A percentile compares a stretch with the other conserved stretches of the same genome.
These are phyloP conservation scores for Dicaeum eximium DNA, from an alignment of 2,113 vertebrate species.

Conservation along the genomic window DNA sequence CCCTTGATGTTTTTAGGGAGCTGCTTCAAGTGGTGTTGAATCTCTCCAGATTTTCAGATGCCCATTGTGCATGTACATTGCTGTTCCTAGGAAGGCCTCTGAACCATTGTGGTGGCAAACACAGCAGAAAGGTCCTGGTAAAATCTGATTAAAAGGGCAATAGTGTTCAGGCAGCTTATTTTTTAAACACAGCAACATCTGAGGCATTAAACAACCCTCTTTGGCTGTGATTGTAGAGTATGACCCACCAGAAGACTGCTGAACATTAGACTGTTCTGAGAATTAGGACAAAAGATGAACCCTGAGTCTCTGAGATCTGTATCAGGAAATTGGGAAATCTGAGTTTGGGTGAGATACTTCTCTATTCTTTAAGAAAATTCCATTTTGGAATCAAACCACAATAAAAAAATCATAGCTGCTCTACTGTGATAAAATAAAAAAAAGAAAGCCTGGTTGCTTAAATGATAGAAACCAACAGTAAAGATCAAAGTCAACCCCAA, in stretches of 20 bases:
- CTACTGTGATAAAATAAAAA: background rate
- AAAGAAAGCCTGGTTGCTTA: background rate
- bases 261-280: background rate
- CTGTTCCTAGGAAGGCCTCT: background rate
- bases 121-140: background rate
- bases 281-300: background rate
- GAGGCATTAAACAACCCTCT: background rate
- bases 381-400: background rate
- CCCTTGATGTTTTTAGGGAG: background rate
- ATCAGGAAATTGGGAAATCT: background rate
- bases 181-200: background rate
- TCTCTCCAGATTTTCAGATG: background rate
- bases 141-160: background rate
- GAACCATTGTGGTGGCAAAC: background rate
- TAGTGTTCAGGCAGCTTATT: background rate
- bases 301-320: background rate
- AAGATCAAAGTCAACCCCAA: background rate
- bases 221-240: background rate
- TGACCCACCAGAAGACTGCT: background rate
- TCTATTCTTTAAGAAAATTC: background rate
- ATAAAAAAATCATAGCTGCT: background rate
- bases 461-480: background rate
- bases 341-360: background rate
- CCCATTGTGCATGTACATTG: fast-evolving
- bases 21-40: background rate